Conservation (phyloP, 2,113 vertebrate species). For the Poicephalus gulielmi region DNA sequence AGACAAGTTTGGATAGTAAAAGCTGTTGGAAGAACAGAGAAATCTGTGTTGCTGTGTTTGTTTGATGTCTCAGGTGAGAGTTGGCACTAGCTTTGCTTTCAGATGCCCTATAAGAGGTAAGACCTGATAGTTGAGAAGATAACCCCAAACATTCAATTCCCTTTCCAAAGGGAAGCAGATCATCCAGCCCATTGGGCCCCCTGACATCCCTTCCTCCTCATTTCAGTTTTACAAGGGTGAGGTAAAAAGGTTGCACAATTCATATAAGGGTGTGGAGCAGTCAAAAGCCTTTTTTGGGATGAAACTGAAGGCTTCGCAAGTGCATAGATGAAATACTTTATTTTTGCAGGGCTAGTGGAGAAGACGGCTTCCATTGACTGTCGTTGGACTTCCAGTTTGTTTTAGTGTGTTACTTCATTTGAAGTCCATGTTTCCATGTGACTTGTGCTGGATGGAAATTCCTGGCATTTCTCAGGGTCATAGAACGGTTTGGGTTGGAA, state of each 20-base stretch:
- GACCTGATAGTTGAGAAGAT: neutral
- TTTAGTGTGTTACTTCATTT: neutral
- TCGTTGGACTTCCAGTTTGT: neutral
- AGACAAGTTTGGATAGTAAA: neutral
- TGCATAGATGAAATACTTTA: neutral
- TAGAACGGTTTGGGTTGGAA: neutral
- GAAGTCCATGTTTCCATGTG: fast-evolving
- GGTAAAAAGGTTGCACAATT: neutral
- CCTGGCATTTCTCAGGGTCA: neutral
- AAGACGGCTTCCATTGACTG: neutral
- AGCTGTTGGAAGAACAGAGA: neutral
- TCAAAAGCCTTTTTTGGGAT: neutral
- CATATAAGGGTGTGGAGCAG: neutral
- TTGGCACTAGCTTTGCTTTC: neutral
- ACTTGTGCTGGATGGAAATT: neutral
- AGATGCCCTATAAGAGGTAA: neutral
- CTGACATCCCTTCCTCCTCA: neutral
- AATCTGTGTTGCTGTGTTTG: neutral
- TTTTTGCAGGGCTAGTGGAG: neutral
- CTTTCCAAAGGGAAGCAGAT: neutral
- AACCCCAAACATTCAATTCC: neutral
- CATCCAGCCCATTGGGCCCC: neutral
- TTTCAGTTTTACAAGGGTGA: neutral
- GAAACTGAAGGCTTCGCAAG: neutral
- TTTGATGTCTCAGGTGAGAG: neutral